Evolutionary conservation across 2,113 vertebrate species (phyloP), one percentile per base, ranked within the genome.

Genomic region (Ceyx cyanopectus): DNA sequence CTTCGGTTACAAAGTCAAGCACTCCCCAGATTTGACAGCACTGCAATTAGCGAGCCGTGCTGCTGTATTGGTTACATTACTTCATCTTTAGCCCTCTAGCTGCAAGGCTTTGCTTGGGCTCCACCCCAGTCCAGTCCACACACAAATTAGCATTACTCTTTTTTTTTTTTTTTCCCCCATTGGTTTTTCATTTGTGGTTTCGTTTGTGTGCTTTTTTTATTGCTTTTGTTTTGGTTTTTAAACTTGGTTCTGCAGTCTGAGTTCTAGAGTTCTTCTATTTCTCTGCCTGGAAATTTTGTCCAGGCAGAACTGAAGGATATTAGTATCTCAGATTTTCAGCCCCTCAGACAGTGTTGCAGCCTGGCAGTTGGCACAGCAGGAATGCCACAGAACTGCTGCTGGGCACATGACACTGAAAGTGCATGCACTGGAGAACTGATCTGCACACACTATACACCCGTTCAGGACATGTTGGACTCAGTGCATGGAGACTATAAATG

Each of bases 301-400:
- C 41, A 20, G 34, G 70, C 29, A 69, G 22, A 51, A 77, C 34
- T 20, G 29, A 19, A 22, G 14, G 69, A 8, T 37, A 4, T 51
- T 3, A 3, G 24, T 1, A 2, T 30, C 30, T n/a, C 26, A 0
- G 1, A 24, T 32, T 75, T 69, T 63, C 65, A 78, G 66, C 22
- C 14, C 10, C 27, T n/a, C 9, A 45, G 41, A n/a, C 41, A 13
- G 29, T 30, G 41, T 14, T 73, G 58, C 69, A 88, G 91, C 72
- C 86, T 76, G 48, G 80, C 0, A 17, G 75, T 2, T 76, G 53
- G 37, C 43, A 76, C 2, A 1, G 16, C 32, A 43, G 50, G 50
- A 82, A 53, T 24, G 62, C 22, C 54, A 61, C 1, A 60, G n/a
- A 45, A 88, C 50, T 4, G 61, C 41, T 86, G 32, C 56, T 63